Evolutionary conservation across 2,888 invertebrate genomes (phyloP).

Genomic region (Hydroisotoma schaefferi): DNA sequence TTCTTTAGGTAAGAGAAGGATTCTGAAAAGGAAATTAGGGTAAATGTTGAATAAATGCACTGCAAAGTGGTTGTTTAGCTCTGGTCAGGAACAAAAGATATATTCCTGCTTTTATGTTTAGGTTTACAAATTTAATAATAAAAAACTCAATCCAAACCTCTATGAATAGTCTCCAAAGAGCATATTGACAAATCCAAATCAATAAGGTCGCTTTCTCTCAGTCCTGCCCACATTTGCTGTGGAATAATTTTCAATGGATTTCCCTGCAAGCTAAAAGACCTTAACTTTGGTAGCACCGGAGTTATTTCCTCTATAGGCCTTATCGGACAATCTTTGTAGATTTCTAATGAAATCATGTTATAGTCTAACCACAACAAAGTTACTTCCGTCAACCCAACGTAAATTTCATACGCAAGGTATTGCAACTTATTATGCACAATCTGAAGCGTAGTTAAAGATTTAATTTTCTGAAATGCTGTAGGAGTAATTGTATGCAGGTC

Average conservation of each 20-base stretch:
- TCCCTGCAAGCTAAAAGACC: slow-evolving; percentile 18
- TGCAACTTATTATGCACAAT: slow-evolving; percentile 23
- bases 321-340: slow-evolving; percentile 21
- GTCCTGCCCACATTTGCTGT: slow-evolving; percentile 36
- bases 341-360: slow-evolving; percentile 28
- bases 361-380: slow-evolving; percentile 9
- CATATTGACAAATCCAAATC: slow-evolving; percentile 27
- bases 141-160: slow-evolving; percentile 25
- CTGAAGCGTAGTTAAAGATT: slow-evolving; percentile 8
- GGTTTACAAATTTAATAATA: slow-evolving; percentile 8
- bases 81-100: not conserved
- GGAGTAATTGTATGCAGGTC: slow-evolving; percentile 19
- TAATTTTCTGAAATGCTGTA: slow-evolving; percentile 24
- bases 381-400: slow-evolving; percentile 20
- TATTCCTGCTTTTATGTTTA: not conserved
- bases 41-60: too few species aligned
- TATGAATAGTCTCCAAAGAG: slow-evolving; percentile 26
- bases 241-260: slow-evolving; percentile 44
- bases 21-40: too few species aligned
- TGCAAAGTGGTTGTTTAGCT: too few species aligned
- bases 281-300: slow-evolving; percentile 28
- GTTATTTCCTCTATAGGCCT: slow-evolving; percentile 14
- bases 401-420: slow-evolving; percentile 26
- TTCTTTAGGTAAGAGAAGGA: slow-evolving; percentile 27
- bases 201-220: slow-evolving; percentile 24